These are phyloP conservation scores for Trissolcus japonicus DNA, from an alignment of 2,888 invertebrate species.

Conservation along the genomic window DNA sequence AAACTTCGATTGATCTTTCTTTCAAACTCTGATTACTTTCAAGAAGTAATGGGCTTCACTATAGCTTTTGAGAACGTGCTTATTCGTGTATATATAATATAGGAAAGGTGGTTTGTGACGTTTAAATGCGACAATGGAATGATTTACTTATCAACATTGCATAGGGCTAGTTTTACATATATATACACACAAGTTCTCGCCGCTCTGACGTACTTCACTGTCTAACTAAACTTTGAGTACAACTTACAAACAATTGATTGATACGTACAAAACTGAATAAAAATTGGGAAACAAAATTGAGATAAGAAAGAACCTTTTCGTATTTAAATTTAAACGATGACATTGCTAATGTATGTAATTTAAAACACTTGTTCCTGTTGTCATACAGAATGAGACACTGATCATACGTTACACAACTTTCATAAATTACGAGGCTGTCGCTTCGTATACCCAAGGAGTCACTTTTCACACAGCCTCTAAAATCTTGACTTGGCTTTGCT, in stretches of 20 bases:
- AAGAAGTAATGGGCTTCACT: constrained; percentile 27
- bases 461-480: constrained; percentile 43
- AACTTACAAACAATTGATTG: neutral
- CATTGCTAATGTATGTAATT: constrained; percentile 2
- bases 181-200: constrained; percentile 17
- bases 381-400: constrained; percentile 31
- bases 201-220: constrained; percentile 13
- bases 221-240: constrained; percentile 4
- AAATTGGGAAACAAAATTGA: constrained; percentile 1
- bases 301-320: neutral
- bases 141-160: constrained; percentile 18
- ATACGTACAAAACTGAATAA: neutral
- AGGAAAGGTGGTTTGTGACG: constrained; percentile 12
- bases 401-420: constrained; percentile 29
- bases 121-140: constrained; percentile 51
- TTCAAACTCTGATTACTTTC: constrained; percentile 26
- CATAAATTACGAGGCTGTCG: neutral
- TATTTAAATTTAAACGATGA: neutral
- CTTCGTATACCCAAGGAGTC: neutral
- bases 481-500: constrained; percentile 65
- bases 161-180: constrained; percentile 33
- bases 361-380: constrained; percentile 39
- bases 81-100: neutral
- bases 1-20: neutral
- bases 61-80: neutral